A percentile compares a stretch with the other conserved stretches of the same genome.
These are phyloP conservation scores for Taphrorychus bicolor DNA, from an alignment of 2,888 invertebrate species.

Conservation along the genomic window DNA sequence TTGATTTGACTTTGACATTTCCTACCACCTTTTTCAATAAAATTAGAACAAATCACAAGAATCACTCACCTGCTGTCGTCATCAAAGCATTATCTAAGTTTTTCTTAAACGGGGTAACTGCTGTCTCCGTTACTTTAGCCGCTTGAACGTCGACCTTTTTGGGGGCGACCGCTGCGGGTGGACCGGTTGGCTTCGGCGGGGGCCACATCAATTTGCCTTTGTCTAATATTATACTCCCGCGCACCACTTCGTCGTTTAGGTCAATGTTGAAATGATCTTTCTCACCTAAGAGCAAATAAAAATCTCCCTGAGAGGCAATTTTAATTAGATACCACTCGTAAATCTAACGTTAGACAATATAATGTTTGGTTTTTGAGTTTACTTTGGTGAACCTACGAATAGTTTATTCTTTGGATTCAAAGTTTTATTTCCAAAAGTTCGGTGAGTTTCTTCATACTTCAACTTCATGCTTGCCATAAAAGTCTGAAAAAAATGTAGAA, in stretches of 20 bases:
- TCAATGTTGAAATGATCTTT: slow-evolving; percentile 82
- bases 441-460: too few species aligned
- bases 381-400: too few species aligned
- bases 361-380: too few species aligned
- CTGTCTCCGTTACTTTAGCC: slow-evolving; percentile 46
- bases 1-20: too few species aligned
- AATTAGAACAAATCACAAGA: not conserved
- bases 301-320: too few species aligned
- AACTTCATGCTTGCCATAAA: too few species aligned
- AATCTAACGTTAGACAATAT: too few species aligned
- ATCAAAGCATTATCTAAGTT: slow-evolving; percentile 72
- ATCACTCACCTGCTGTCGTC: slow-evolving; percentile 69
- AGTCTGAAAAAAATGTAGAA: too few species aligned
- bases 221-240: slow-evolving; percentile 81
- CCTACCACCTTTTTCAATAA: too few species aligned
- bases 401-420: too few species aligned
- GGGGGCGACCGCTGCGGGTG: slow-evolving; percentile 58
- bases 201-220: slow-evolving; percentile 82
- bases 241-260: slow-evolving; percentile 84
- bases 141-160: slow-evolving; percentile 55
- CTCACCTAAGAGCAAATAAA: slow-evolving; percentile 70
- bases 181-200: slow-evolving; percentile 68
- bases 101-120: slow-evolving; percentile 69
- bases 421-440: too few species aligned
- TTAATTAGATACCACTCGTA: too few species aligned